These are phyloP conservation scores for Psittacula cyanocephala DNA, from an alignment of 2,113 vertebrate species.

Conservation along the genomic window DNA sequence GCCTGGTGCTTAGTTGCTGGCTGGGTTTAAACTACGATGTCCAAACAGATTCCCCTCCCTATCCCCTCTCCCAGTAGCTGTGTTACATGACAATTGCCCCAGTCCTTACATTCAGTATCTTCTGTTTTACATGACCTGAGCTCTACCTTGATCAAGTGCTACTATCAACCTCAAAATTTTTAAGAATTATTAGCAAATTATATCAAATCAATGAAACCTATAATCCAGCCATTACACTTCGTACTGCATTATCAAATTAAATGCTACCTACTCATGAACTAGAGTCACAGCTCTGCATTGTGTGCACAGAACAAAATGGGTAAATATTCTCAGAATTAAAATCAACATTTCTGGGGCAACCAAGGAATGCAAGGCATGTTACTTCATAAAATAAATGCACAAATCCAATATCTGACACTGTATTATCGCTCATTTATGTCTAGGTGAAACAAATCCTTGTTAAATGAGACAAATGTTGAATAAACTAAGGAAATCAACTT, in stretches of 20 bases:
- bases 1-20: neutral
- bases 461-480: neutral
- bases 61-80: neutral
- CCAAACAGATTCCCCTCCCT: neutral
- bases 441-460: neutral
- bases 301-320: neutral
- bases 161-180: neutral
- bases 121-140: neutral
- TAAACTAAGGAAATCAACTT: neutral
- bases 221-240: neutral
- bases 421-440: neutral
- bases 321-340: neutral
- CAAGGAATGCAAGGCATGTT: neutral
- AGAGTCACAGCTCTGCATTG: neutral
- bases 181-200: neutral
- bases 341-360: neutral
- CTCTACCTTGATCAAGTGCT: neutral
- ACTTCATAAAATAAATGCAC: neutral
- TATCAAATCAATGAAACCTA: neutral
- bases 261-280: neutral
- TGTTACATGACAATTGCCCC: neutral
- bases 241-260: neutral
- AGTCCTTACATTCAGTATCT: neutral
- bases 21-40: neutral
- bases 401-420: neutral